Evolutionary conservation across 2,797 vertebrate genomes (phyloP).

Genomic region (Melanotaenia maccullochi): DNA sequence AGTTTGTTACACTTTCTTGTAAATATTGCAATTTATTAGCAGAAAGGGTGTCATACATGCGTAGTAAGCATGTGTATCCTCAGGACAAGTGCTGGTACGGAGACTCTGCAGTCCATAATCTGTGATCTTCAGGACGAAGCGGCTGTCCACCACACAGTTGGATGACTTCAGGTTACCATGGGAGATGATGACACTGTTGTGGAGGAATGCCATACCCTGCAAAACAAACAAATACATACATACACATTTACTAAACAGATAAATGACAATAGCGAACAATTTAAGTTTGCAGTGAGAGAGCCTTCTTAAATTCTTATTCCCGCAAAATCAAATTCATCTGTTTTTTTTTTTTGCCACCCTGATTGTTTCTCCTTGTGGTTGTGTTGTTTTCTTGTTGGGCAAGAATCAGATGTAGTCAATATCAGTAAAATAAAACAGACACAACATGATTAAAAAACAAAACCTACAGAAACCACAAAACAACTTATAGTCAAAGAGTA

Average conservation of each 20-base stretch:
- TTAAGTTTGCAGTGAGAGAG: not conserved
- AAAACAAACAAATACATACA: not conserved
- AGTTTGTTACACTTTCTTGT: not conserved
- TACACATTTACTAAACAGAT: not conserved
- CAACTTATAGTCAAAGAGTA: not conserved
- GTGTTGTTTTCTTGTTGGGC: not conserved
- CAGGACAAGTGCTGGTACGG: conserved; percentile 61
- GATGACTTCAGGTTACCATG: conserved; percentile 94
- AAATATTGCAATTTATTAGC: not conserved
- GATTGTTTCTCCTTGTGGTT: not conserved
- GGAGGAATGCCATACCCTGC: conserved; percentile 93
- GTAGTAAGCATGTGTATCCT: conserved; percentile 86
- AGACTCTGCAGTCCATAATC: conserved; percentile 91
- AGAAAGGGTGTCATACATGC: conserved; percentile 78
- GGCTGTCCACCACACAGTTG: conserved; percentile 94
- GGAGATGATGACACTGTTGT: conserved; percentile 88
- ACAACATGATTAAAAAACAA: not conserved
- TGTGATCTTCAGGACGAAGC: conserved; percentile 94
- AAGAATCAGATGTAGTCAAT: not conserved
- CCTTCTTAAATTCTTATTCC: not conserved
- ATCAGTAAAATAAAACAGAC: not conserved
- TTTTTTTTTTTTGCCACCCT: not conserved
- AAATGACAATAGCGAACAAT: not conserved
- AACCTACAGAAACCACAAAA: not conserved
- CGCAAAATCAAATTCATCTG: not conserved